Evolutionary conservation across 2,888 invertebrate genomes (phyloP).

Genomic region (Odontocolon sp.): DNA sequence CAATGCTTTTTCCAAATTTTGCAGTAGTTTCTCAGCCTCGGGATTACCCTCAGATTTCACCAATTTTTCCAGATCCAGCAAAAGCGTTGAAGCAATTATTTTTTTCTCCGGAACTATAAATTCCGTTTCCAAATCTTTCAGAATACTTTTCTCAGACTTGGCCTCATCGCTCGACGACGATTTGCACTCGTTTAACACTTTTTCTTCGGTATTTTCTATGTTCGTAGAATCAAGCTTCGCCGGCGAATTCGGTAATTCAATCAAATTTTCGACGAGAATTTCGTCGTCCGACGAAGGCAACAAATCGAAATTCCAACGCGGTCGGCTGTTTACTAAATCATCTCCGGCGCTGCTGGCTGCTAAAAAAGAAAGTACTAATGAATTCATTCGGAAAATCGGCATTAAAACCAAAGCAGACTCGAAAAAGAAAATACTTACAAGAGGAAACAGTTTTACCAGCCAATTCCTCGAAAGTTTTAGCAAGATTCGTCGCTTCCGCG

Average conservation of each 20-base stretch:
- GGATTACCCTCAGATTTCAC: conserved; percentile 73
- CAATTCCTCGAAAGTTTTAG: conserved; percentile 72
- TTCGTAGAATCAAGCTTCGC: conserved; percentile 7
- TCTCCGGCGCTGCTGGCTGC: conserved; percentile 61
- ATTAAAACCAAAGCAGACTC: background rate
- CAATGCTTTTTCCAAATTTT: conserved; percentile 73
- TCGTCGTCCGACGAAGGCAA: conserved; percentile 74
- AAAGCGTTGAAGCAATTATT: conserved; percentile 67
- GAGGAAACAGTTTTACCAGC: conserved; percentile 65
- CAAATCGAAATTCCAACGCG: conserved; percentile 69
- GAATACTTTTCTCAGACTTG: conserved; percentile 39
- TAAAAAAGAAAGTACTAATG: conserved; percentile 11
- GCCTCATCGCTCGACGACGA: conserved; percentile 25
- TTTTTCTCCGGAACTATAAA: conserved; percentile 69
- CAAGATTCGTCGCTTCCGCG: conserved; percentile 71
- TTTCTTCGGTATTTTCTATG: background rate
- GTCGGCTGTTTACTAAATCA: conserved; percentile 70
- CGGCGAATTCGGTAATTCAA: conserved; percentile 72
- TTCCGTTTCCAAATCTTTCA: conserved; percentile 69
- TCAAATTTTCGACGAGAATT: conserved; percentile 69
- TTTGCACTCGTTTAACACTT: conserved; percentile 7
- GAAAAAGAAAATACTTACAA: conserved; percentile 65
- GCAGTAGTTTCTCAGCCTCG: conserved; percentile 71
- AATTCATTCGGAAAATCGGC: background rate
- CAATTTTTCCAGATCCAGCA: conserved; percentile 74